These are phyloP conservation scores for Acipenser transmontanus DNA, from an alignment of 2,797 vertebrate genomes.

Conservation along the genomic window DNA sequence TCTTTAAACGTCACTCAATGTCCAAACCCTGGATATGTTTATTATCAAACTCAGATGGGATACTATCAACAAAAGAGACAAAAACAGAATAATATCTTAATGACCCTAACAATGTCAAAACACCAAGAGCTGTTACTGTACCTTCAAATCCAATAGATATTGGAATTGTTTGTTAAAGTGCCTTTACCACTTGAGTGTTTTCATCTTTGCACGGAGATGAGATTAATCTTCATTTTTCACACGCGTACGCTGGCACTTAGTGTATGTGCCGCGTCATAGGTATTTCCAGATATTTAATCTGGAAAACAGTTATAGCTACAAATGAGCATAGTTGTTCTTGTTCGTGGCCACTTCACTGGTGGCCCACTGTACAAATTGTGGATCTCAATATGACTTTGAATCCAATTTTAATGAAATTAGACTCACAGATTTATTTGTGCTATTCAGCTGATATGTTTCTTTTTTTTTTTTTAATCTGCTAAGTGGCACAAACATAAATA, in stretches of 20 bases:
- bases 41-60: too few species aligned
- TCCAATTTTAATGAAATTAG: background rate
- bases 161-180: background rate
- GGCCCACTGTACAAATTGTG: background rate
- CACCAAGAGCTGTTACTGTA: background rate
- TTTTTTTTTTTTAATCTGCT: too few species aligned
- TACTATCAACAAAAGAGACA: too few species aligned
- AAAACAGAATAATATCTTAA: too few species aligned
- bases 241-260: background rate
- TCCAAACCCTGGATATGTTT: too few species aligned
- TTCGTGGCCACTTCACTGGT: background rate
- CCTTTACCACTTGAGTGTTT: background rate
- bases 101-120: too few species aligned
- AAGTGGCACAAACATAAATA: too few species aligned
- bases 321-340: background rate
- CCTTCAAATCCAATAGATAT: background rate
- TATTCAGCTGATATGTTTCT: too few species aligned
- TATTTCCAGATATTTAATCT: background rate
- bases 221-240: background rate
- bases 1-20: too few species aligned
- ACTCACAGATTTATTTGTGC: too few species aligned
- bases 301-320: background rate
- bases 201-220: background rate
- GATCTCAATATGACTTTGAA: background rate
- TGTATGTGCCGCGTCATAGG: background rate